A percentile compares a stretch with the other conserved stretches of the same genome.
phyloP scores from a whole-genome alignment of 2,888 invertebrate species.

The Oxyteleia sp. region DNA sequence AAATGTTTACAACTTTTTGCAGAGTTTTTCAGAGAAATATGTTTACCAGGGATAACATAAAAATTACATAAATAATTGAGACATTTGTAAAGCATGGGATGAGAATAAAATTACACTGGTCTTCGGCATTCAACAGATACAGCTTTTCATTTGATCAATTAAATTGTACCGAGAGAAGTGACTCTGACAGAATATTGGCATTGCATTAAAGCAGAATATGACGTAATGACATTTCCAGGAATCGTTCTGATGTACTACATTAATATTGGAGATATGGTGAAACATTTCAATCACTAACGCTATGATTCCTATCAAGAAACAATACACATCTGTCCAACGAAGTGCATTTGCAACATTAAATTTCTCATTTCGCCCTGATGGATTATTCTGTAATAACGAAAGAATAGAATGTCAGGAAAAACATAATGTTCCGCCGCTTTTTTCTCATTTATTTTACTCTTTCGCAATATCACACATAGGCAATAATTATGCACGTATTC shows the following conservation, averaged over 20 bases:
- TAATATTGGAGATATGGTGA: conserved; percentile 35
- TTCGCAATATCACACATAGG: too few relatives aligned
- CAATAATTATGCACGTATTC: too few relatives aligned
- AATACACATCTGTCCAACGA: conserved; percentile 27
- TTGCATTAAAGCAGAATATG: conserved; percentile 50
- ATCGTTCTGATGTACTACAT: conserved; percentile 40
- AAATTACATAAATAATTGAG: too few relatives aligned
- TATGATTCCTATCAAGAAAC: conserved; percentile 43
- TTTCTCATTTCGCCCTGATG: conserved; percentile 3
- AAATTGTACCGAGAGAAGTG: conserved; percentile 36
- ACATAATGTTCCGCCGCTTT: too few relatives aligned
- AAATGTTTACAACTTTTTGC: too few relatives aligned
- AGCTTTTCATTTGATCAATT: conserved; percentile 36
- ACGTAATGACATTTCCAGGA: conserved; percentile 57
- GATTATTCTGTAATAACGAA: conserved; percentile 20
- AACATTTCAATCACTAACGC: conserved; percentile 41
- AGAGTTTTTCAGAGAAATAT: too few relatives aligned
- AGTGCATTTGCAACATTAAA: conserved; percentile 38
- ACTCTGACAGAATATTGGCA: conserved; percentile 56
- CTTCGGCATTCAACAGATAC: conserved; percentile 9
- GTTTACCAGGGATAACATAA: too few relatives aligned
- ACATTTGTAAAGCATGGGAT: background rate
- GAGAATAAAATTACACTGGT: conserved; percentile 13
- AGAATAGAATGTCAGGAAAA: background rate
- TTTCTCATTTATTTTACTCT: too few relatives aligned